Evolutionary conservation across 2,113 vertebrate species (phyloP).

Genomic region (Cathartes aura): DNA sequence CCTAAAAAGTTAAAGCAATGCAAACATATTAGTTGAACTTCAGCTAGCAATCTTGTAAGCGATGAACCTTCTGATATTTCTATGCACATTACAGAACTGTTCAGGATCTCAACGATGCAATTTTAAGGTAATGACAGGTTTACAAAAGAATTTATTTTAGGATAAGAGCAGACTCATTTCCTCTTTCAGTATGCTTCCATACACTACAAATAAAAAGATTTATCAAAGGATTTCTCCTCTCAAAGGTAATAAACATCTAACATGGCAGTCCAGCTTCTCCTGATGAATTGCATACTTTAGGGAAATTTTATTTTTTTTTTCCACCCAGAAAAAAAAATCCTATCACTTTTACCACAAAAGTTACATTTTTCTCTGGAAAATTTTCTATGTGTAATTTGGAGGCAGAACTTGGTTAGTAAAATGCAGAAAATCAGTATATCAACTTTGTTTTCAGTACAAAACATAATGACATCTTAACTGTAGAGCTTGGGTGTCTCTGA

Average conservation of each 20-base stretch:
- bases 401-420: background rate
- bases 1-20: background rate
- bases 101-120: background rate
- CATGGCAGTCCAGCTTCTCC: background rate
- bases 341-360: background rate
- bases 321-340: background rate
- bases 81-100: background rate
- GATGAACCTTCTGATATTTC: background rate
- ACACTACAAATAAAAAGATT: background rate
- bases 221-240: background rate
- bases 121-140: conserved; percentile 39
- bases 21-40: background rate
- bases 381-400: background rate
- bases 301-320: background rate
- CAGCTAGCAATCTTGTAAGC: background rate
- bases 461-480: background rate
- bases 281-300: background rate
- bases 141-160: conserved; percentile 29
- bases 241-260: background rate
- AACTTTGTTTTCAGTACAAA: background rate
- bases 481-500: background rate
- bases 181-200: background rate
- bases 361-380: background rate
- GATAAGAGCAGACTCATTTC: background rate
- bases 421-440: background rate